Evolutionary conservation across 2,888 invertebrate genomes (phyloP).

Genomic region (Melanostoma mellinum): DNA sequence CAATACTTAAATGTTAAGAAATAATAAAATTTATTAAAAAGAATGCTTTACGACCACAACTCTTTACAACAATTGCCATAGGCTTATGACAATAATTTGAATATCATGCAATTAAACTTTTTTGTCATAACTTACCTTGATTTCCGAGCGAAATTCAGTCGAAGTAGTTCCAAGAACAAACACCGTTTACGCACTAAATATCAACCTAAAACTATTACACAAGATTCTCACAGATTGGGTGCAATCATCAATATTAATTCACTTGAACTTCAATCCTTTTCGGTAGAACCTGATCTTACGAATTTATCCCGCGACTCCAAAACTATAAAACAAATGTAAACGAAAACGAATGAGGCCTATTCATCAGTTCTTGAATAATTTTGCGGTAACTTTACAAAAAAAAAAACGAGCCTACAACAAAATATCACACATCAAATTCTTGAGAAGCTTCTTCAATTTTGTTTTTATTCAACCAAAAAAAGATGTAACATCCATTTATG

Average conservation of each 20-base stretch:
- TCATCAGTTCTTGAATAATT: constrained; percentile 36
- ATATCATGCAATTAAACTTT: too few relatives aligned
- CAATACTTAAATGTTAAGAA: too few relatives aligned
- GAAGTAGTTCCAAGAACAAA: neutral
- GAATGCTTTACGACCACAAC: too few relatives aligned
- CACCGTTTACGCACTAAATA: neutral
- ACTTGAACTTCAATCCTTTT: constrained; percentile 26
- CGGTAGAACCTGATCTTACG: neutral
- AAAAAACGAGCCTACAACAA: constrained; percentile 13
- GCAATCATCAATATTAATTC: neutral
- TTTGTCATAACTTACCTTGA: too few relatives aligned
- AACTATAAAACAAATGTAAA: neutral
- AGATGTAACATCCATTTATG: constrained; percentile 69
- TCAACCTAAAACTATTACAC: constrained; percentile 10
- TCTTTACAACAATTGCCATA: too few relatives aligned
- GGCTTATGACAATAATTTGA: too few relatives aligned
- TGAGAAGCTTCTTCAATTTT: constrained; percentile 22
- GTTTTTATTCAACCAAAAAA: constrained; percentile 23
- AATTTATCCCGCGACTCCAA: neutral
- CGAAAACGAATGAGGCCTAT: constrained; percentile 45
- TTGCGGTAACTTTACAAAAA: constrained; percentile 12
- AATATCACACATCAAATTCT: neutral
- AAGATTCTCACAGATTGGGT: neutral
- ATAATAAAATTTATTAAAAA: too few relatives aligned
- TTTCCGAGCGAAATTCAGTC: neutral